These are phyloP conservation scores for Gallinago stenura DNA, from an alignment of 2,797 vertebrate genomes.

Conservation along the genomic window DNA sequence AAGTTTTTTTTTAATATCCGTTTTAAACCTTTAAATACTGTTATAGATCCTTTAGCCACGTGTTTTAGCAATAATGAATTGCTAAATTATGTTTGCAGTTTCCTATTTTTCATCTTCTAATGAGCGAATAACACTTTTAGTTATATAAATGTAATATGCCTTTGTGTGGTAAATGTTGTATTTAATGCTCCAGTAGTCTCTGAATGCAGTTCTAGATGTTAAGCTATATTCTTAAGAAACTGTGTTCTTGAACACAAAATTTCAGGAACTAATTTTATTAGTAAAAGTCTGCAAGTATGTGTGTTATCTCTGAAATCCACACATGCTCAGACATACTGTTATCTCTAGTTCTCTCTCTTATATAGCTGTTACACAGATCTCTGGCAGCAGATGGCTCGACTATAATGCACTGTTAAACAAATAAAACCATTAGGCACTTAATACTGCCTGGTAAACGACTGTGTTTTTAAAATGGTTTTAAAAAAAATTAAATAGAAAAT, in stretches of 20 bases:
- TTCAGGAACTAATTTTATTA: conserved; percentile 1
- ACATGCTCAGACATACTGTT: conserved; percentile 54
- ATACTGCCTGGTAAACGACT: conserved; percentile 45
- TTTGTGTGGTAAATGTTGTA: background rate
- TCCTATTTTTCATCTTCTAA: background rate
- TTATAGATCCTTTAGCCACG: background rate
- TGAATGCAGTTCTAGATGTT: conserved; percentile 14
- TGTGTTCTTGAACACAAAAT: background rate
- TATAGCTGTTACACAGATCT: conserved; percentile 39
- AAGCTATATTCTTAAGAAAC: background rate
- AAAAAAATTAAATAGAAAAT: conserved; percentile 44
- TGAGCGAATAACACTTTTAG: background rate
- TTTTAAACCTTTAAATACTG: background rate
- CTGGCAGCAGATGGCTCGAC: conserved; percentile 65
- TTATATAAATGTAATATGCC: background rate
- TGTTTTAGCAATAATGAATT: background rate
- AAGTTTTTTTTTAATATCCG: background rate
- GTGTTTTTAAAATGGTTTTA: conserved; percentile 56
- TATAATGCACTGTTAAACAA: conserved; percentile 70
- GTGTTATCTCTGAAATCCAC: conserved; percentile 58
- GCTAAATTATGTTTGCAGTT: background rate
- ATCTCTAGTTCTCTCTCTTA: conserved; percentile 45
- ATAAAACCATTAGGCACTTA: conserved; percentile 62
- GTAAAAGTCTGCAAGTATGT: conserved; percentile 51
- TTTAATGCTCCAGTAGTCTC: background rate